Conservation (phyloP, 2,888 invertebrate genomes). For the Ditula angustiorana region DNA sequence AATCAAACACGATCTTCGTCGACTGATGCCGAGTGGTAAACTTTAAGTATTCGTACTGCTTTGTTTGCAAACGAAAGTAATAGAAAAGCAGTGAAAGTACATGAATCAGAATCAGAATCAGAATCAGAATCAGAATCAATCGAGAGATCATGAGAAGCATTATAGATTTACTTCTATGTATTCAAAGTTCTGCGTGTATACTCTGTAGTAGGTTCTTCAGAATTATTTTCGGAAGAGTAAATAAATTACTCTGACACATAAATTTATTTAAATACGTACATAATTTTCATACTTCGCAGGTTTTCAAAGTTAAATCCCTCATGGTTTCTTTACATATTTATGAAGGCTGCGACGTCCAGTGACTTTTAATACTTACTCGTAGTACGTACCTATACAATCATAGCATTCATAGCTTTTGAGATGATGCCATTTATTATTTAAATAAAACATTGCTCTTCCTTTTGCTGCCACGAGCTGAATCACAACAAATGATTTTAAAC, state of each 20-base stretch:
- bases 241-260: slow-evolving; percentile 42
- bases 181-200: slow-evolving; percentile 13
- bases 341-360: slow-evolving; percentile 66
- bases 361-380: slow-evolving; percentile 75
- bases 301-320: slow-evolving; percentile 67
- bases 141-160: too few species aligned
- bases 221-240: slow-evolving; percentile 11
- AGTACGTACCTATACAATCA: background rate
- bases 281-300: slow-evolving; percentile 59
- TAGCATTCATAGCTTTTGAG: slow-evolving; percentile 1
- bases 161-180: slow-evolving; percentile 1
- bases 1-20: too few species aligned
- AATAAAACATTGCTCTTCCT: background rate
- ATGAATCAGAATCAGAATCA: too few species aligned
- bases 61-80: too few species aligned
- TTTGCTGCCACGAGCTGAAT: background rate
- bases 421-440: background rate
- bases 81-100: too few species aligned
- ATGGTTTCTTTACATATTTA: slow-evolving; percentile 77
- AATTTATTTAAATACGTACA: slow-evolving; percentile 61
- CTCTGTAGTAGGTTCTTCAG: slow-evolving; percentile 1
- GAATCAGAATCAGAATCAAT: too few species aligned
- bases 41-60: too few species aligned
- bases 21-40: too few species aligned
- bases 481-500: background rate